These are phyloP conservation scores for Sisor rabdophorus DNA, from an alignment of 2,113 vertebrate genomes.

Conservation along the genomic window DNA sequence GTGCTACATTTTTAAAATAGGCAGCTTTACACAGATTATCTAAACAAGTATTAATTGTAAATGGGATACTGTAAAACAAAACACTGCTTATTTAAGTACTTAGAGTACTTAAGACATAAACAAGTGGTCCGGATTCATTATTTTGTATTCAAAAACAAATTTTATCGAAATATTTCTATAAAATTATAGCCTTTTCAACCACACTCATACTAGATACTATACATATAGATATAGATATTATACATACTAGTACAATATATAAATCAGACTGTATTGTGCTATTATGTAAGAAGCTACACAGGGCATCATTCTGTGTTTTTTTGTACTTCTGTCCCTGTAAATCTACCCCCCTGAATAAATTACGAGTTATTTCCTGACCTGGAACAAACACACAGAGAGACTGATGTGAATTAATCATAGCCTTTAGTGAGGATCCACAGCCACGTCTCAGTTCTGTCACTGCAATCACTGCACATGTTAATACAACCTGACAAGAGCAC, in stretches of 20 bases:
- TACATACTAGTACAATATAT: no score
- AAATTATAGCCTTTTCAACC: not conserved
- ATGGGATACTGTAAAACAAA: not conserved
- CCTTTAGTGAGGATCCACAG: conserved; percentile 52
- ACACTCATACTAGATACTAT: not conserved
- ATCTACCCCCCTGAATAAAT: not conserved
- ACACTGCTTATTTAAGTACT: not conserved
- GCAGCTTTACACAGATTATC: conserved; percentile 3
- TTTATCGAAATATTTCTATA: not conserved
- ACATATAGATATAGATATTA: no score
- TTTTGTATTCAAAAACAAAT: not conserved
- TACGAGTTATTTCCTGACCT: conserved; percentile 26
- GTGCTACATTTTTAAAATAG: conserved; percentile 35
- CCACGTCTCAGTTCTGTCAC: conserved; percentile 40
- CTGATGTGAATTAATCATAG: conserved; percentile 60
- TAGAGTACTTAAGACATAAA: not conserved
- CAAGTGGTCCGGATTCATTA: no score
- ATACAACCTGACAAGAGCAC: conserved; percentile 58
- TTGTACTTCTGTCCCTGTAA: conserved; percentile 5
- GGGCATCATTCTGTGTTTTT: not conserved
- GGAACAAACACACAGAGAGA: conserved; percentile 26
- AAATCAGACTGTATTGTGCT: not conserved
- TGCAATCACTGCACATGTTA: conserved; percentile 55
- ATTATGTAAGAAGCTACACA: not conserved
- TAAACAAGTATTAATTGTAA: conserved; percentile 36